A percentile compares a stretch with the other conserved stretches of the same genome.
Evolutionary conservation across 2,888 invertebrate genomes (phyloP).

Genomic region (Cerceris rybyensis): DNA sequence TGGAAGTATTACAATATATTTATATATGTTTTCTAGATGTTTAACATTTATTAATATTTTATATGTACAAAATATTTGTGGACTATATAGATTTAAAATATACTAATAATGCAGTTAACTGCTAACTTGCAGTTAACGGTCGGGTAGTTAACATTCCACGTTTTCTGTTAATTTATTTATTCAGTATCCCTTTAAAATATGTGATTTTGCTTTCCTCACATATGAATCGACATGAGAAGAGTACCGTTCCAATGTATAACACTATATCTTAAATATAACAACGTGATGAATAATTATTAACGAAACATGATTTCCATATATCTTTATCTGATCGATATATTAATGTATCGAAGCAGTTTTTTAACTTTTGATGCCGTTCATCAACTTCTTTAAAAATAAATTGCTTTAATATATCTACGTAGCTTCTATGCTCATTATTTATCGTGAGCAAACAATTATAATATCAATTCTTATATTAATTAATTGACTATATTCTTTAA

Average conservation of each 20-base stretch:
- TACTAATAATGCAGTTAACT: too few relatives aligned
- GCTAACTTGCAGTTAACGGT: too few relatives aligned
- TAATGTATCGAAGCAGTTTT: neutral
- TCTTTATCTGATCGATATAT: neutral
- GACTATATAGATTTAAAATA: too few relatives aligned
- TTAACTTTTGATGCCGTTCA: neutral
- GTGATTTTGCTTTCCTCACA: neutral
- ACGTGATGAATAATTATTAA: neutral
- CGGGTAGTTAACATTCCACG: too few relatives aligned
- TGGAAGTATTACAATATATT: too few relatives aligned
- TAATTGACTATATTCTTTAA: neutral
- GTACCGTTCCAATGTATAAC: conserved; percentile 1
- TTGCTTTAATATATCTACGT: conserved; percentile 7
- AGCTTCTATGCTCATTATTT: conserved; percentile 7
- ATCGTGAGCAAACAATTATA: neutral
- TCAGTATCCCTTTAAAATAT: neutral
- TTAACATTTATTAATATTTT: too few relatives aligned
- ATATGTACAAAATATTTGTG: too few relatives aligned
- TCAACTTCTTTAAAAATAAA: conserved; percentile 4
- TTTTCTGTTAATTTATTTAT: neutral
- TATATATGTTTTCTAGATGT: too few relatives aligned
- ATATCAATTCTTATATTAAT: neutral
- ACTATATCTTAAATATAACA: conserved; percentile 4
- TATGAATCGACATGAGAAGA: neutral
- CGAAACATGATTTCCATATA: neutral